Percentiles rank a stretch among this genome's conserved stretches.
These are phyloP conservation scores for Cephus nigrinus DNA, from an alignment of 2,888 invertebrate species.

Conservation along the genomic window DNA sequence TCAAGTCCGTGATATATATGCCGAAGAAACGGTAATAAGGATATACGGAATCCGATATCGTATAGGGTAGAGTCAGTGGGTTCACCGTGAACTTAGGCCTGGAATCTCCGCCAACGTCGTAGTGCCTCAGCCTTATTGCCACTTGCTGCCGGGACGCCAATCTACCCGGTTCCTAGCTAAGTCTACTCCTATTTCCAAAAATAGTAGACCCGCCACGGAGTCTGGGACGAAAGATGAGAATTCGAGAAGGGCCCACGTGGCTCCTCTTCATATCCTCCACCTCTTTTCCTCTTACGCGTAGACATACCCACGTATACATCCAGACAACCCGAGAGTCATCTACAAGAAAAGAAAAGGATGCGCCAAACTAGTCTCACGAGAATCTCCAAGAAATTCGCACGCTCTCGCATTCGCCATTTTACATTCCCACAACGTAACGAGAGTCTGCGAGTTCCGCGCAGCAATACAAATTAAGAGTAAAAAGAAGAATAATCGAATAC, in stretches of 20 bases:
- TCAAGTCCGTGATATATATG: background rate
- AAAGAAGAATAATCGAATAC: background rate
- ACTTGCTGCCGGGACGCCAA: background rate
- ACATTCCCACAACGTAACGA: background rate
- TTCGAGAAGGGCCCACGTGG: background rate
- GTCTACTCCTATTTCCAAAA: background rate
- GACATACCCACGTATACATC: background rate
- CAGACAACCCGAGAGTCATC: background rate
- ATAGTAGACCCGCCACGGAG: background rate
- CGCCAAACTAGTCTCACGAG: background rate
- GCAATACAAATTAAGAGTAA: background rate
- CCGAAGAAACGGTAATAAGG: background rate
- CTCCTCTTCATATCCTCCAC: background rate
- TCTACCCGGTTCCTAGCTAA: background rate
- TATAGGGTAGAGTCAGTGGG: background rate
- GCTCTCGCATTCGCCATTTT: background rate
- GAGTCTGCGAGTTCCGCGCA: constrained; percentile 9
- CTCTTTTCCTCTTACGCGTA: background rate
- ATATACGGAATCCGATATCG: background rate
- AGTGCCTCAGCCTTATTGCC: background rate
- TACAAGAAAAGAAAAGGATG: background rate
- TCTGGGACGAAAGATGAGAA: background rate
- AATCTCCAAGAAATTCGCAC: background rate
- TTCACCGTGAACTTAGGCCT: background rate
- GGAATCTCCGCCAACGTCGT: background rate